Evolutionary conservation across 2,113 vertebrate genomes (phyloP), one percentile per base, ranked within the genome.

Genomic region (Thunnus thynnus): DNA sequence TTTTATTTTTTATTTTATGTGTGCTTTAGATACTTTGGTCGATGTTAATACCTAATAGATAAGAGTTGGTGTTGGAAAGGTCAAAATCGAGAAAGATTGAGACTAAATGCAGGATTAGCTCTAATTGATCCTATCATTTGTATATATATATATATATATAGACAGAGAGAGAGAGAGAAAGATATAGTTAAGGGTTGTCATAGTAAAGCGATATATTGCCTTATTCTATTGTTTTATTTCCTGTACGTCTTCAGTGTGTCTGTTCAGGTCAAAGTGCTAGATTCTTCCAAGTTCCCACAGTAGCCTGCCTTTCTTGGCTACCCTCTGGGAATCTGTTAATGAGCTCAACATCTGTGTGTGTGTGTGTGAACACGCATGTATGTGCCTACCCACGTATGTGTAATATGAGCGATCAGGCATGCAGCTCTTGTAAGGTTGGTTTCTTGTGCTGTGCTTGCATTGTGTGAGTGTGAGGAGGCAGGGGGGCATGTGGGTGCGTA

Each of bases 301-400:
- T 75, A 57, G 68, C 8, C 44, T 71, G 71, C 30, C 69, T 61
- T 69, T 86, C 85, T 86, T 78, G 75, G 66, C 60, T 86, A 9
- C 86, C 81, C 85, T 83, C 72, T 81, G 89, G 86, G 85, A 90
- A 89, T 88, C 84, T 85, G 73, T 70, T 90, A 88, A 91, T 90
- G 84, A 88, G 80, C 82, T 82, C 63, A 71, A n/a, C 70, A 74
- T 78, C 63, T 72, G 55, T 76, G 85, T 85, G 18, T 80, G 68
- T 65, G 30, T 77, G 36, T 9, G 8, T 8, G 80, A 47, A 68
- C 52, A 61, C 13, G 13, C 12, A 65, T 30, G 58, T 57, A 32
- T 72, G 50, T 51, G 58, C 14, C 13, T 44, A 36, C 27, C 10
- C 46, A 48, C 51, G 22, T 17, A 17, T 76, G 54, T 77, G 66